Evolutionary conservation across 2,113 vertebrate species (phyloP).

Genomic region (Oryzias woworae): DNA sequence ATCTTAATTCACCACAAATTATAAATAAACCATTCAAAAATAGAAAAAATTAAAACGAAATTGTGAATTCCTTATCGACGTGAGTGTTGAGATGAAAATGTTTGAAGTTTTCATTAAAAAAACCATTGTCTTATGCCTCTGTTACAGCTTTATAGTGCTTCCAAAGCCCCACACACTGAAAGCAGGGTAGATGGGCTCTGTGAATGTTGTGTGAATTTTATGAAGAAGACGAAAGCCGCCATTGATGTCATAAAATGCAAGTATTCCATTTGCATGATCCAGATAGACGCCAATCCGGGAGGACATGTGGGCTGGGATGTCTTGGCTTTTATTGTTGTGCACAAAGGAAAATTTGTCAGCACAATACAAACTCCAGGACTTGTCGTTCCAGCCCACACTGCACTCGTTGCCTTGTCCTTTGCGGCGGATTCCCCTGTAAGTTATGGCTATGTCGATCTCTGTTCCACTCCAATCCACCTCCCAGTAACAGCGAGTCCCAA

Average conservation of each 20-base stretch:
- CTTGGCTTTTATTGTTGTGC: conserved; percentile 79
- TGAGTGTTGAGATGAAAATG: neutral
- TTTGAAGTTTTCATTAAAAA: conserved; percentile 1
- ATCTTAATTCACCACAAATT: too few relatives aligned
- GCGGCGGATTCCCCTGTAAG: conserved; percentile 75
- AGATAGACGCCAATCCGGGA: conserved; percentile 77
- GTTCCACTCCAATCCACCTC: conserved; percentile 80
- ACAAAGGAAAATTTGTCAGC: conserved; percentile 79
- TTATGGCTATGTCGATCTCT: conserved; percentile 78
- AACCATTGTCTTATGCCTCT: neutral
- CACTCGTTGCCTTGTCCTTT: conserved; percentile 78
- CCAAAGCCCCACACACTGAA: conserved; percentile 85
- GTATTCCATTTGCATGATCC: conserved; percentile 71
- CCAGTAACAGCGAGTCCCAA: conserved; percentile 77
- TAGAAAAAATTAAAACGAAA: neutral
- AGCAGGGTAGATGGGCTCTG: conserved; percentile 77
- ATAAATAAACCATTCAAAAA: neutral
- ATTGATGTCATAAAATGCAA: conserved; percentile 80
- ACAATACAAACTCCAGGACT: conserved; percentile 84
- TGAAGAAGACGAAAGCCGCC: conserved; percentile 77
- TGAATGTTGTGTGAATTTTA: conserved; percentile 75
- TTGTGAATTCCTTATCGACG: too few relatives aligned
- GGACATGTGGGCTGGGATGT: conserved; percentile 58
- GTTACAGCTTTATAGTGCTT: conserved; percentile 60
- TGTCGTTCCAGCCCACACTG: conserved; percentile 82